Evolutionary conservation across 2,113 vertebrate species (phyloP).

Genomic region (Xenopus tropicalis): UCB_Xtro_10.0 CM004446.2:109900001-109900500

Average conservation of each 20-base stretch:
- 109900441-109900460: too few species aligned
- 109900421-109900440: too few species aligned
- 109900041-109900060: slow-evolving; percentile 41
- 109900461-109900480: too few species aligned
- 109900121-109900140: slow-evolving; percentile 42
- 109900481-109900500: too few species aligned
- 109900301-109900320: background rate
- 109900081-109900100: slow-evolving; percentile 42
- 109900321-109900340: background rate
- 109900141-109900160: slow-evolving; percentile 43
- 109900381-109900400: too few species aligned
- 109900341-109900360: background rate
- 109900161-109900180: slow-evolving; percentile 26
- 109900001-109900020: slow-evolving; percentile 46
- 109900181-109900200: slow-evolving; percentile 5
- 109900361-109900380: background rate
- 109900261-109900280: too few species aligned
- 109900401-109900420: too few species aligned
- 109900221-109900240: background rate
- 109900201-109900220: slow-evolving; percentile 5
- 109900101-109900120: slow-evolving; percentile 39
- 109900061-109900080: slow-evolving; percentile 43
- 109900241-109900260: background rate
- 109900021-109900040: slow-evolving; percentile 40
- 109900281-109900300: too few species aligned